Evolutionary conservation across 2,113 vertebrate genomes (phyloP).

Genomic region (Gymnocephalus cernua): DNA sequence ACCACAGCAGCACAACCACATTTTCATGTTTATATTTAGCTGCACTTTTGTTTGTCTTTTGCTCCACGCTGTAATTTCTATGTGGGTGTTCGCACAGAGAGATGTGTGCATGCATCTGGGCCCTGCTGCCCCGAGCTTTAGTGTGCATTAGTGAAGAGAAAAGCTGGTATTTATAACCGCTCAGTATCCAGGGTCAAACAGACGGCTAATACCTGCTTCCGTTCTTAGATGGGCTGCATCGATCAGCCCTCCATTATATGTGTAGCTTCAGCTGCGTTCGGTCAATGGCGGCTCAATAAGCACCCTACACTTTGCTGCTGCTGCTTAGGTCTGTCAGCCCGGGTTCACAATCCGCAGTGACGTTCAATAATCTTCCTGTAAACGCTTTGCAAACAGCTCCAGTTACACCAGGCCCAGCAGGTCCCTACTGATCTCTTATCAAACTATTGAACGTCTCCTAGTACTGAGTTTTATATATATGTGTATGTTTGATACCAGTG

Average conservation of each 20-base stretch:
- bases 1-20: constrained; percentile 39
- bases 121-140: constrained; percentile 41
- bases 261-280: background rate
- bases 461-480: background rate
- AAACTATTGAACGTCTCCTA: background rate
- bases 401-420: constrained; percentile 47
- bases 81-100: constrained; percentile 23
- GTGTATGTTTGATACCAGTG: background rate
- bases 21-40: constrained; percentile 70
- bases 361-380: constrained; percentile 76
- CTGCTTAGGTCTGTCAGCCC: constrained; percentile 37
- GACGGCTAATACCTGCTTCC: constrained; percentile 57
- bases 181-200: constrained; percentile 51
- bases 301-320: constrained; percentile 17
- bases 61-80: constrained; percentile 61
- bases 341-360: background rate
- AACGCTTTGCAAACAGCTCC: constrained; percentile 60
- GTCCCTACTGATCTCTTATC: background rate
- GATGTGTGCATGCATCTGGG: background rate
- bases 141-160: constrained; percentile 66
- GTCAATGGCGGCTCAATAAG: constrained; percentile 54
- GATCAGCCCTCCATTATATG: constrained; percentile 64
- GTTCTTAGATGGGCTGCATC: constrained; percentile 61
- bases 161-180: constrained; percentile 68
- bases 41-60: constrained; percentile 64